These are phyloP conservation scores for Drosophila villosipedis DNA, from an alignment of 2,888 invertebrate species.

Conservation along the genomic window DNA sequence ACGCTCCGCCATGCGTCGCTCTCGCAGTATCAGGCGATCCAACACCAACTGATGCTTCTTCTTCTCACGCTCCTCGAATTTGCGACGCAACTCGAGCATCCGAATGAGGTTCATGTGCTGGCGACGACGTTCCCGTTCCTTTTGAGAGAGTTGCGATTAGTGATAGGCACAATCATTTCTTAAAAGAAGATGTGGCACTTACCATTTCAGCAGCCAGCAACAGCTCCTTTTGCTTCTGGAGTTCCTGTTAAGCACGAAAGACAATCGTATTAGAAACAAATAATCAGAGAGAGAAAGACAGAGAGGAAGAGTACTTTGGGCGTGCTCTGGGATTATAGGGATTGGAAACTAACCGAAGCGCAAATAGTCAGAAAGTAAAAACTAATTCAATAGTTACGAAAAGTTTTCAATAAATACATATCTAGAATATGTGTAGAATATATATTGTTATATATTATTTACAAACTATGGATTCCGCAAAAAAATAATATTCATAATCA, in stretches of 20 bases:
- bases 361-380: slow-evolving; percentile 8
- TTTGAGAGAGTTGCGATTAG: neutral
- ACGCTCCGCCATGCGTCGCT: slow-evolving; percentile 92
- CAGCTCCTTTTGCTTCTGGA: slow-evolving; percentile 94
- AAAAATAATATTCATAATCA: neutral
- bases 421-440: neutral
- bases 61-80: slow-evolving; percentile 93
- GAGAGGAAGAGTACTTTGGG: neutral
- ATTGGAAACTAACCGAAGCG: slow-evolving; percentile 9
- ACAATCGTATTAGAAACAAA: neutral
- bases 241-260: slow-evolving; percentile 89
- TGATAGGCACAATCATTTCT: neutral
- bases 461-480: neutral
- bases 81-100: slow-evolving; percentile 93
- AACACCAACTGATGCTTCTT: slow-evolving; percentile 89
- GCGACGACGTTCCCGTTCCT: slow-evolving; percentile 94
- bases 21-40: slow-evolving; percentile 93
- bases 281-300: neutral
- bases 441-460: neutral
- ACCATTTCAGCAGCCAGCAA: slow-evolving; percentile 94
- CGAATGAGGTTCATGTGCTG: slow-evolving; percentile 96
- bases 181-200: slow-evolving; percentile 82
- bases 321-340: neutral
- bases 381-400: neutral
- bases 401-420: neutral